phyloP scores from a whole-genome alignment of 2,113 vertebrate species.

The Cyanoramphus novaezelandiae region DNA sequence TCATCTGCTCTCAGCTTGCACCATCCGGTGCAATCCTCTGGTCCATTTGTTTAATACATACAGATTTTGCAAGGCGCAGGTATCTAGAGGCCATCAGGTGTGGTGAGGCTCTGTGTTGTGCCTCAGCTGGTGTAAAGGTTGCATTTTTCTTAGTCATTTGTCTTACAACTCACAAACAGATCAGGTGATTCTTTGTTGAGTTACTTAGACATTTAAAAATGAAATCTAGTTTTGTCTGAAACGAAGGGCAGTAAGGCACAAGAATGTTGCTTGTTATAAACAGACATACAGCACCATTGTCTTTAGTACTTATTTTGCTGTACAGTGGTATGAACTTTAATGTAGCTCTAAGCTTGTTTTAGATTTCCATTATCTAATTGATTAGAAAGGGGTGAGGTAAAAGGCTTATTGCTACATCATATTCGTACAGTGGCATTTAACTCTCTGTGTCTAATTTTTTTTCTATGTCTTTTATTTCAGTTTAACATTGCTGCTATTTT shows the following conservation, averaged over 20 bases:
- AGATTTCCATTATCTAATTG: background rate
- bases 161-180: background rate
- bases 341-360: background rate
- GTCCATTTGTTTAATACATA: accelerated
- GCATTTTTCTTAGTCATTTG: background rate
- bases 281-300: background rate
- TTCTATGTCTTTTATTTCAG: background rate
- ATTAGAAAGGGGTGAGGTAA: background rate
- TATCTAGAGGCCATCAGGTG: background rate
- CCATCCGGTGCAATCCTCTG: background rate
- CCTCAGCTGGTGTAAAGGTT: background rate
- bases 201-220: background rate
- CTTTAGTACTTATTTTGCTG: background rate
- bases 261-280: background rate
- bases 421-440: background rate
- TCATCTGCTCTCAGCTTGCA: background rate
- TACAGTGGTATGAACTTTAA: background rate
- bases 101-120: background rate
- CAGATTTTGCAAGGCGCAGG: background rate
- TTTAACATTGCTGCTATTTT: background rate
- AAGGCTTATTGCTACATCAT: background rate
- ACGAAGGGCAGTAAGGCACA: background rate
- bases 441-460: background rate
- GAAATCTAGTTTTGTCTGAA: background rate
- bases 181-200: background rate